Percentiles rank a stretch among this genome's conserved stretches.
Conservation (phyloP, 2,797 vertebrate species). For the Cyprinella venusta region DNA sequence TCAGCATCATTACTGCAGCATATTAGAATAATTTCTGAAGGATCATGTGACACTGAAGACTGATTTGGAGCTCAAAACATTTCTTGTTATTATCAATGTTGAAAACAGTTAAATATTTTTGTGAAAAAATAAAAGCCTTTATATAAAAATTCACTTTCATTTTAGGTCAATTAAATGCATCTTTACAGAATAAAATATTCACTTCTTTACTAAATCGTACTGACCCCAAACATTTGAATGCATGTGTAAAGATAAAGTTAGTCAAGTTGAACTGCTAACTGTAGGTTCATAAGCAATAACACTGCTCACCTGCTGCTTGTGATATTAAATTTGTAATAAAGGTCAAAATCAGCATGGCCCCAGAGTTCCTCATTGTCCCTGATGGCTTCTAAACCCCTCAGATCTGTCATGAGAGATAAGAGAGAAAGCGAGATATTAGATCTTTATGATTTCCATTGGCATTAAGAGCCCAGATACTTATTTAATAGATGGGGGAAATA, state of each 20-base stretch:
- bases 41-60: too few relatives aligned
- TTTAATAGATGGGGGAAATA: neutral
- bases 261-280: neutral
- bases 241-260: neutral
- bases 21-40: too few relatives aligned
- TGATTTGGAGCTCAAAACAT: neutral
- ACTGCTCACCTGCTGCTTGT: conserved; percentile 67
- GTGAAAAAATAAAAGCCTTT: neutral
- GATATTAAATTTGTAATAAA: conserved; percentile 47
- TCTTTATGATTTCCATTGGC: neutral
- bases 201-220: neutral
- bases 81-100: neutral
- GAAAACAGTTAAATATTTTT: neutral
- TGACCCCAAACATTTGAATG: neutral
- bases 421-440: neutral
- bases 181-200: neutral
- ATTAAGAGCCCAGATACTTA: neutral
- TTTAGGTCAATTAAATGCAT: neutral
- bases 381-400: neutral
- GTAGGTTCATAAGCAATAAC: neutral
- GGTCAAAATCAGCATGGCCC: conserved; percentile 58
- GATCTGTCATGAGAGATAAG: conserved; percentile 8
- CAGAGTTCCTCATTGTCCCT: conserved; percentile 66
- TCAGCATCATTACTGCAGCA: neutral
- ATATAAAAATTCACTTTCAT: neutral